These are phyloP conservation scores for Cydia amplana DNA, from an alignment of 1,140 invertebrate genomes.

Conservation along the genomic window DNA sequence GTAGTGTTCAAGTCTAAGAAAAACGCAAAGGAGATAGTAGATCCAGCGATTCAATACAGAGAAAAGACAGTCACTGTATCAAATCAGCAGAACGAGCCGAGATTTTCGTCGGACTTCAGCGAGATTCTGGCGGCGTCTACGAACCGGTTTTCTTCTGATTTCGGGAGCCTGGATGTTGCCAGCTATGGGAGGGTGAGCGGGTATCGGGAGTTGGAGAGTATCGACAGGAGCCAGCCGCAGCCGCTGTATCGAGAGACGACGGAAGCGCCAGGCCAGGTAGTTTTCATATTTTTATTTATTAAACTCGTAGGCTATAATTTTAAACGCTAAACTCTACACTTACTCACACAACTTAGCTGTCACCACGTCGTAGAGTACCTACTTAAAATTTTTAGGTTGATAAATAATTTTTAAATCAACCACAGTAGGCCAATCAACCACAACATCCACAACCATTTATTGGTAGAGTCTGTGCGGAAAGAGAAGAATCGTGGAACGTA, in stretches of 20 bases:
- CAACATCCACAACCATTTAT: too few species aligned
- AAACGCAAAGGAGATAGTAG: constrained; percentile 66
- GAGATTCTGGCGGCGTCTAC: constrained; percentile 1
- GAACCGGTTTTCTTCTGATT: constrained; percentile 50
- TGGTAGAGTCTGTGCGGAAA: too few species aligned
- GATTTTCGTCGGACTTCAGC: constrained; percentile 67
- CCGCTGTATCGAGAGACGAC: constrained; percentile 76
- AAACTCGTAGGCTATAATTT: too few species aligned
- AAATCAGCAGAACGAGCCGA: constrained; percentile 35
- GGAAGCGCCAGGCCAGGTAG: constrained; percentile 39
- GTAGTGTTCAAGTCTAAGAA: constrained; percentile 69
- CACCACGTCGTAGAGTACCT: too few species aligned
- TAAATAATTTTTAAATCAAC: too few species aligned
- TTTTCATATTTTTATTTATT: too few species aligned
- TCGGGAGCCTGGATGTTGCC: constrained; percentile 56
- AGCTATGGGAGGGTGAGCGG: constrained; percentile 52
- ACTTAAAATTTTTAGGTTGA: too few species aligned
- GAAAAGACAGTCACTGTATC: constrained; percentile 40
- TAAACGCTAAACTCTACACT: too few species aligned
- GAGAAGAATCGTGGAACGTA: too few species aligned
- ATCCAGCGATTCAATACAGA: constrained; percentile 58
- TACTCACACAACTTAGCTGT: background rate
- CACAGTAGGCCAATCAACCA: too few species aligned
- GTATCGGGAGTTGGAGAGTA: constrained; percentile 67
- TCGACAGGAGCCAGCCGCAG: constrained; percentile 64